Base-by-base conservation (phyloP, 2,888 invertebrate genomes). In the Drosophila paranaensis region DNA sequence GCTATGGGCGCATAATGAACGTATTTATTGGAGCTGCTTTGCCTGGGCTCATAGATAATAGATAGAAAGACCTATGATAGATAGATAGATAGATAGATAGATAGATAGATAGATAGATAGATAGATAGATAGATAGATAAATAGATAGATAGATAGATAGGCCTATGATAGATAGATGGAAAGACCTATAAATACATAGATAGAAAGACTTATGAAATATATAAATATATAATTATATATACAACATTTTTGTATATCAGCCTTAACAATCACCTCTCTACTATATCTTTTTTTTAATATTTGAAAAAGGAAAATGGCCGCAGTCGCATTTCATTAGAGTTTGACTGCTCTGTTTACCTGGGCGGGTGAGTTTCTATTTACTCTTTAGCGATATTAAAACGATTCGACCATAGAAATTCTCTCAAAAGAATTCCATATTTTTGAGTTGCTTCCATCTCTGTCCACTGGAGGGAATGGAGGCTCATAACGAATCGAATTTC, bases 1-100 rank as follows among this genome's bases (percentile, higher is more conserved):
- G 51, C 71, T 67, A 50, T 56, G 42, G 14, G 33, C 5, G 25
- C 33, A 42, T 54, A 14, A 42, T 62, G 37, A 56, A 40, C 11
- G 14, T 4, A 53, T 57, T 57, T 66, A 40, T 40, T 40, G 40
- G 27, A 6, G 27, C 27, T 27, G 27, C 27, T 6, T 27, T 20
- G 20, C 27, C 3, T 3, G 27, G 27, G 3, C 27, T 27, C 4
- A 6, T 5, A 6, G 30, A 13, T n/a, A 48, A 48, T 11, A 5
- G n/a, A 11, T 30, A 3, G 16, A 33, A 30, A 30, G 6, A 48
- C 3, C 10, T 35, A 6, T 30, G 30, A 30, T 30, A n/a, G n/a
- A n/a, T n/a, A n/a, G n/a, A n/a, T n/a, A n/a, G n/a, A n/a, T n/a
- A n/a, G n/a, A n/a, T n/a, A n/a, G n/a, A n/a, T n/a, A n/a, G n/a